Base-by-base conservation (phyloP, 2,113 vertebrate genomes). In the Anser cygnoides region DNA sequence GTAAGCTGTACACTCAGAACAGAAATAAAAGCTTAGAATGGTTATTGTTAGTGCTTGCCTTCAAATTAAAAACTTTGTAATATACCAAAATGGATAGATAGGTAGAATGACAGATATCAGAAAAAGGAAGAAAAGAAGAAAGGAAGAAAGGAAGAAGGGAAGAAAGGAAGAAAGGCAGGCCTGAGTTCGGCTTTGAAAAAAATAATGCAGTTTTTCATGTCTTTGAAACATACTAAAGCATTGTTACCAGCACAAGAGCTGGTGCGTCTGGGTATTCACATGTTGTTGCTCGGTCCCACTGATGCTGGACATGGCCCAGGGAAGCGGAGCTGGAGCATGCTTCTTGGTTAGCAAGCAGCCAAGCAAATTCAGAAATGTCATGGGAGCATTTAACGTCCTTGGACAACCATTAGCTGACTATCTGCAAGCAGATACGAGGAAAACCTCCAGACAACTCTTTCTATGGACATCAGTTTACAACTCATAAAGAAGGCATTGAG, bases 221-320 rank as follows among this genome's bases (percentile, higher is more conserved):
- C 13, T 29, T 4, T 89, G 4, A 52, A 52, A 52, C 78, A 22
- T 74, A 57, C 12, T 52, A 83, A 66, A 25, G n/a, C 75, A 66
- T 16, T 44, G 18, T 61, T 82, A 57, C 8, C 37, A 46, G 15
- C 2, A 2, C 33, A 79, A 55, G 44, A 91, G 33, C 37, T 76
- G 43, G 26, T 58, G 55, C n/a, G 28, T 41, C 52, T 18, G 19
- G 52, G 46, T 35, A 57, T 76, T 87, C 26, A 18, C 12, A 8
- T 0, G 0, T 25, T 68, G n/a, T 44, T 1, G 0, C 25, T 89
- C 31, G 72, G 31, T 71, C 31, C 43, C 67, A 8, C 50, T 0
- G 0, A 16, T 87, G n/a, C 49, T 62, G 35, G 20, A 16, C 15
- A 3, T 13, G 46, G 44, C 16, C 33, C 31, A 37, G 22, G 31